These are phyloP conservation scores for Rafetus swinhoei DNA, from an alignment of 2,113 vertebrate species.

Conservation along the genomic window DNA sequence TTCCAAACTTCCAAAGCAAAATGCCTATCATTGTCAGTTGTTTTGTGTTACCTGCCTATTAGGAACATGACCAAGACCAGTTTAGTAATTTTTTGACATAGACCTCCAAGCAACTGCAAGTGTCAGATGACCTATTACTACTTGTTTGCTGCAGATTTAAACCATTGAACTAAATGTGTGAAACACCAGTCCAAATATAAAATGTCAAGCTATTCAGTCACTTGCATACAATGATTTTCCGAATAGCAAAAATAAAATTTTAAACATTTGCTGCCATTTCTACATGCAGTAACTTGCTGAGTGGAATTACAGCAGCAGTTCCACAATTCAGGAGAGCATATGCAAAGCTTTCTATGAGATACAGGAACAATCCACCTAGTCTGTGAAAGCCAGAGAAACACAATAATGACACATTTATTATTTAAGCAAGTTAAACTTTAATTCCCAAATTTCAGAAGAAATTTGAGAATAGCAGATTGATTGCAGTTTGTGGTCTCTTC, in stretches of 20 bases:
- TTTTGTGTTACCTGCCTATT: neutral
- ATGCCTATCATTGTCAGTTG: neutral
- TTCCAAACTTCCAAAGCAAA: neutral
- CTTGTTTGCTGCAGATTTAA: neutral
- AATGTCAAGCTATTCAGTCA: neutral
- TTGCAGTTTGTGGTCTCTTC: constrained; percentile 5
- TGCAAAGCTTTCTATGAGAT: neutral
- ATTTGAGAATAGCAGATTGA: neutral
- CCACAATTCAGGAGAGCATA: neutral
- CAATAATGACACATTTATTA: neutral
- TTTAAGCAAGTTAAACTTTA: neutral
- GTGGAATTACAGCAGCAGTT: neutral
- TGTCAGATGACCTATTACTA: neutral
- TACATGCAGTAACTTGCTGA: neutral
- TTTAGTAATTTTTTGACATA: neutral
- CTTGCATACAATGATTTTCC: neutral
- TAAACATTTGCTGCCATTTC: neutral
- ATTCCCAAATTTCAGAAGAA: neutral
- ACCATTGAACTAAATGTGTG: neutral
- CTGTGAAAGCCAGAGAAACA: neutral
- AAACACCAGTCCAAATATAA: neutral
- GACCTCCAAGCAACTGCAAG: neutral
- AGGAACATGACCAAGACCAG: neutral
- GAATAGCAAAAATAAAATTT: neutral
- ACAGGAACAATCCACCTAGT: fast-evolving